phyloP scores from a whole-genome alignment of 1,140 invertebrate genomes.

The Drosophila tsacasi region DNA sequence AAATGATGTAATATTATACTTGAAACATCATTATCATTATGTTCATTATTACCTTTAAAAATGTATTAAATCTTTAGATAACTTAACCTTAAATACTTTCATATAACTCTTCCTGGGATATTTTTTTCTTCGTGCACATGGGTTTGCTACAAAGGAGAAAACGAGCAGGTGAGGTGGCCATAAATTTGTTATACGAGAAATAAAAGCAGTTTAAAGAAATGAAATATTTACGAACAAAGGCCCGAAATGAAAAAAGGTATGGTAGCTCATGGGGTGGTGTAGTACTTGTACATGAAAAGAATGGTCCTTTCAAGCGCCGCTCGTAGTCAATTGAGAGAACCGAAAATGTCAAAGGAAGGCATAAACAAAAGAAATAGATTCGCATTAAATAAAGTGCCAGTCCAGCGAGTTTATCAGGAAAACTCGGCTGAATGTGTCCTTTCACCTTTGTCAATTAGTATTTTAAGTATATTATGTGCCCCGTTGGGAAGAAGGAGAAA shows the following conservation, averaged over 20 bases:
- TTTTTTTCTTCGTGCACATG: neutral
- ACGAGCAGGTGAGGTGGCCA: slow-evolving; percentile 42
- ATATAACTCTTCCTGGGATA: neutral
- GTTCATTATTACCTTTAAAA: too few species aligned
- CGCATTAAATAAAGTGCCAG: slow-evolving; percentile 53
- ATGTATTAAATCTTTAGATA: neutral
- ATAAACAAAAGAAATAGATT: slow-evolving; percentile 48
- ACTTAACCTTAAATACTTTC: too few species aligned
- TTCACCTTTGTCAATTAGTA: slow-evolving; percentile 54
- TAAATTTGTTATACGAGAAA: slow-evolving; percentile 62
- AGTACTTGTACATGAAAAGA: slow-evolving; percentile 41
- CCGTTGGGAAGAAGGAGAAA: neutral
- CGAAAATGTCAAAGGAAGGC: slow-evolving; percentile 42
- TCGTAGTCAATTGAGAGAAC: slow-evolving; percentile 44
- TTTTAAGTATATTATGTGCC: slow-evolving; percentile 41
- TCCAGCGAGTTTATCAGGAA: slow-evolving; percentile 29
- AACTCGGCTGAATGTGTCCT: slow-evolving; percentile 20
- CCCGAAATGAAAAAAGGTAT: slow-evolving; percentile 13
- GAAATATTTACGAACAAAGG: slow-evolving; percentile 52
- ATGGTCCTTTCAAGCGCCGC: slow-evolving; percentile 5
- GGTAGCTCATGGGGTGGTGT: neutral
- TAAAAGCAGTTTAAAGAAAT: slow-evolving; percentile 63
- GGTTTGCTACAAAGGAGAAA: slow-evolving; percentile 16
- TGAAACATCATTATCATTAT: neutral
- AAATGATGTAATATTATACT: neutral